These are phyloP conservation scores for Hyles vespertilio DNA, from an alignment of 1,140 invertebrate genomes.

Conservation along the genomic window DNA sequence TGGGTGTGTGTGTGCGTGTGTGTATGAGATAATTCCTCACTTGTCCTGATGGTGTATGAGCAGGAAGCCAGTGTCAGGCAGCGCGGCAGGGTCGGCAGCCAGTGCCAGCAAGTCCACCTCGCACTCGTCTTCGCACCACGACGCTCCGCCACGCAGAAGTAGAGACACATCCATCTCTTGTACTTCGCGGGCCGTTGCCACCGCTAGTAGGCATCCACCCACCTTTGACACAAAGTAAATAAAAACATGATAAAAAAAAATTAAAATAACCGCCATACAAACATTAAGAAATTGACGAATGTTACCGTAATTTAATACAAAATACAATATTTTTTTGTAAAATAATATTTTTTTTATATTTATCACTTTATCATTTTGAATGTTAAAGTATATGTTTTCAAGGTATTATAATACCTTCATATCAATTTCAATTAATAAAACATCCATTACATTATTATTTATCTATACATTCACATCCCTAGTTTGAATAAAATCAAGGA, in stretches of 20 bases:
- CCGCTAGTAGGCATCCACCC: constrained; percentile 87
- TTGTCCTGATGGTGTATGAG: constrained; percentile 94
- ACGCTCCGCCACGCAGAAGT: constrained; percentile 89
- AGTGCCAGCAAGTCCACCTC: constrained; percentile 95
- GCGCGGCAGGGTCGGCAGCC: constrained; percentile 84
- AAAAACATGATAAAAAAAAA: background rate
- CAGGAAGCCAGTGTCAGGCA: constrained; percentile 89
- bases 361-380: too few species aligned
- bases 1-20: background rate
- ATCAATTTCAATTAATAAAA: too few species aligned
- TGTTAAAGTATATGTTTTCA: too few species aligned
- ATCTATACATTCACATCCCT: too few species aligned
- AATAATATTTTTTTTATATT: too few species aligned
- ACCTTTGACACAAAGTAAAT: constrained; percentile 77
- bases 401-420: too few species aligned
- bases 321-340: background rate
- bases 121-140: constrained; percentile 96
- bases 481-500: too few species aligned
- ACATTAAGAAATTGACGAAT: background rate
- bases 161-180: constrained; percentile 98
- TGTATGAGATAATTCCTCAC: constrained; percentile 29
- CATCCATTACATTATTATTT: too few species aligned
- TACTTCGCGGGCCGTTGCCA: constrained; percentile 96
- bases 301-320: background rate
- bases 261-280: too few species aligned